Percentiles rank a stretch among this genome's conserved stretches.
These are phyloP conservation scores for Xiphydria camelus DNA, from an alignment of 2,888 invertebrate genomes.

Conservation along the genomic window DNA sequence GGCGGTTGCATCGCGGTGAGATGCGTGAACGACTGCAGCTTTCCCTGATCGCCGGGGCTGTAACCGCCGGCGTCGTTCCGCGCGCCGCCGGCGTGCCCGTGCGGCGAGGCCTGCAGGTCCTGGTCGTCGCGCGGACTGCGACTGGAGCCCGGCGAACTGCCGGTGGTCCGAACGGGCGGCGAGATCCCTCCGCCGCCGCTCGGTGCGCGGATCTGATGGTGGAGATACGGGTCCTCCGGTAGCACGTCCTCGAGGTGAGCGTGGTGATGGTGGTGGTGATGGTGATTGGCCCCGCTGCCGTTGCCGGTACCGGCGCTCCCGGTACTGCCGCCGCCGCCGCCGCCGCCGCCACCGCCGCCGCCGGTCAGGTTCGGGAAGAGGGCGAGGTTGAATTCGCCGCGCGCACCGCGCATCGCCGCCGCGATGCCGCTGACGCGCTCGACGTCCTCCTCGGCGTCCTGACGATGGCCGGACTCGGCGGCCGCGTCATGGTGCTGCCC, in stretches of 20 bases:
- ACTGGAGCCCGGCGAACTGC: constrained; percentile 50
- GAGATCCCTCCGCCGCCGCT: constrained; percentile 32
- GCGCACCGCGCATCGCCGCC: constrained; percentile 41
- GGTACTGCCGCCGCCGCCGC: constrained; percentile 7
- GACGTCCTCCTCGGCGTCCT: constrained; percentile 30
- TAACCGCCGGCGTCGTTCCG: constrained; percentile 38
- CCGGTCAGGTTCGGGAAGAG: constrained; percentile 34
- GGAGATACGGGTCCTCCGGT: constrained; percentile 43
- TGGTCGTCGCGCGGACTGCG: constrained; percentile 49
- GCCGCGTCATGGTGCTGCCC: constrained; percentile 11
- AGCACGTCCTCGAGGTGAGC: constrained; percentile 45
- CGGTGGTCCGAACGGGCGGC: constrained; percentile 38
- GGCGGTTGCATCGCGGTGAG: constrained; percentile 53
- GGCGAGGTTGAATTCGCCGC: constrained; percentile 37
- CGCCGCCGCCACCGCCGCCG: constrained; percentile 4
- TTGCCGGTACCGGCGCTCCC: constrained; percentile 8
- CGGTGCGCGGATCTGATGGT: constrained; percentile 41
- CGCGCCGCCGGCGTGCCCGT: constrained; percentile 27
- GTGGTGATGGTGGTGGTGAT: constrained; percentile 33
- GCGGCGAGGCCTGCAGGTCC: constrained; percentile 31
- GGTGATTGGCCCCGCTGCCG: constrained; percentile 4
- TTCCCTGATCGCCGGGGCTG: constrained; percentile 43
- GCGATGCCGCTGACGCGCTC: constrained; percentile 40
- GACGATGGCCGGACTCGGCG: constrained; percentile 19
- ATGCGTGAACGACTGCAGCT: constrained; percentile 50